These are phyloP conservation scores for Spodoptera picta DNA, from an alignment of 2,888 invertebrate genomes.

Conservation along the genomic window DNA sequence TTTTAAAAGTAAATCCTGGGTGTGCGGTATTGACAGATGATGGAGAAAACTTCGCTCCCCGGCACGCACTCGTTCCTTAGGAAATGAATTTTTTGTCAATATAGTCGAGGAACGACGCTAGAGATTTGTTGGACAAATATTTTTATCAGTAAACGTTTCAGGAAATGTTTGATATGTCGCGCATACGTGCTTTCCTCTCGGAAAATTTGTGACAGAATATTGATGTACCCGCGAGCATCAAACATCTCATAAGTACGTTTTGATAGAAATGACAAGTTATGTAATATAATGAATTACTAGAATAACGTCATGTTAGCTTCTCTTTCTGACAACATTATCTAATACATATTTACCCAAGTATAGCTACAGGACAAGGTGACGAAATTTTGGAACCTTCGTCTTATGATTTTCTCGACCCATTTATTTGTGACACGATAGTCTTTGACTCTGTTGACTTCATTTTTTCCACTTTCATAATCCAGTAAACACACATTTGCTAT, in stretches of 20 bases:
- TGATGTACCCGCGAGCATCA: constrained; percentile 43
- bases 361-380: constrained; percentile 34
- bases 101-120: constrained; percentile 43
- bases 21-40: constrained; percentile 74
- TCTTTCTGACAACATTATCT: constrained; percentile 16
- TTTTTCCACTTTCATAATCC: constrained; percentile 41
- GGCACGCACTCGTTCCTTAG: constrained; percentile 40
- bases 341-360: constrained; percentile 16
- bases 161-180: constrained; percentile 54
- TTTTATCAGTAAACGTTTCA: constrained; percentile 58
- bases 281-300: constrained; percentile 2
- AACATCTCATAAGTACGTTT: constrained; percentile 40
- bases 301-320: constrained; percentile 15
- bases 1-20: constrained; percentile 82
- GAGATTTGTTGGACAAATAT: constrained; percentile 60
- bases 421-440: constrained; percentile 28
- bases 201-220: constrained; percentile 45
- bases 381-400: constrained; percentile 33
- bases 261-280: constrained; percentile 19
- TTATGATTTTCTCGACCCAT: constrained; percentile 17
- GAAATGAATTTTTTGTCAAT: constrained; percentile 59
- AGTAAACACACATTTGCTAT: constrained; percentile 27
- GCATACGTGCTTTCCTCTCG: constrained; percentile 41
- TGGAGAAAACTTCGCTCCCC: constrained; percentile 54
- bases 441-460: constrained; percentile 23